Evolutionary conservation across 2,113 vertebrate species (phyloP), one percentile per base, ranked within the genome.

Genomic region (Salvelinus sp.): DNA sequence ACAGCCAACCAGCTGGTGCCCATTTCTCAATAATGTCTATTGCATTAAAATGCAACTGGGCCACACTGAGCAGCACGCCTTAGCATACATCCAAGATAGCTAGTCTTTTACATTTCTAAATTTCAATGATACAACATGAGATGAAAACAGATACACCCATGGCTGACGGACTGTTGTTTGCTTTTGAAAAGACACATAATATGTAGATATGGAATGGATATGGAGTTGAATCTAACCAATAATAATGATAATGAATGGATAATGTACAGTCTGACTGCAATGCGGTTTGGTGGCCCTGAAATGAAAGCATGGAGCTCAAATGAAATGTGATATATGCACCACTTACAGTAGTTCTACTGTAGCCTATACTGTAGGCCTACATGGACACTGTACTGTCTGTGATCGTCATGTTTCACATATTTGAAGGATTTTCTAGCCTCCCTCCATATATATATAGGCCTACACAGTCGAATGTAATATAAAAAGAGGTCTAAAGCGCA

Each of bases 41-140:
- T 87, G 76, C 76, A 89, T 91, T 88, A 89, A 83, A 86, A 91
- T 91, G 86, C 74, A 91, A 88, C 78, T 86, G 63, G 88, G 85
- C 88, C 86, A 88, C 50, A 80, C 62, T 72, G 68, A 86, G 79
- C 18, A 48, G 70, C 69, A 73, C 54, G 33, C 62, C 58, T 72
- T 70, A 76, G 74, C 78, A 83, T 72, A 38, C 27, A 20, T 1
- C 30, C 30, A 38, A 38, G 18, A 44, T 68, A 6, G 16, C 28
- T 33, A 38, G 28, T 68, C 1, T 38, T 54, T 54, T 38, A 68
- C 66, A 38, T 68, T 38, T 33, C 4, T 16, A 12, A 3, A 67
- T 28, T 30, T 3, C 25, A n/a, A 22, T 23, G 5, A 62, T n/a
- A 62, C 18, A 62, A 62, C 58, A 62, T 57, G 54, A 57, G 54